Conservation (phyloP, 2,888 invertebrate genomes). For the Norana najaformis region DNA sequence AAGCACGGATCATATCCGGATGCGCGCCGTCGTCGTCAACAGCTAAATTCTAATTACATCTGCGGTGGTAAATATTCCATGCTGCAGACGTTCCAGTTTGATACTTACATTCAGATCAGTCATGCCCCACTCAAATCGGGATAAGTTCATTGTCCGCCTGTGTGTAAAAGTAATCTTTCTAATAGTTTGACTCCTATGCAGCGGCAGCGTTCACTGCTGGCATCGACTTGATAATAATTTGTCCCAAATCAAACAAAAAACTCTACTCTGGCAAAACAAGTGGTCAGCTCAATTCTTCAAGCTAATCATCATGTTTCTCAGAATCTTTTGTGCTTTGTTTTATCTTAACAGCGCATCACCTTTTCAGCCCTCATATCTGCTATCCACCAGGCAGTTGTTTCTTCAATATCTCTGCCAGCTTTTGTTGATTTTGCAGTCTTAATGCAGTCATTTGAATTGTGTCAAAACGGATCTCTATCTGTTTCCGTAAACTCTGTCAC, state of each 20-base stretch:
- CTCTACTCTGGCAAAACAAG: neutral
- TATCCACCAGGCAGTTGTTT: neutral
- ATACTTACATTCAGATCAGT: neutral
- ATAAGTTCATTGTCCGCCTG: too few species aligned
- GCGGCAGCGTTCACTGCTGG: neutral
- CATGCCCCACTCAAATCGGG: neutral
- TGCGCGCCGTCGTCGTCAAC: neutral
- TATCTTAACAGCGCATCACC: too few species aligned
- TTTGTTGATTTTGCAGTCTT: neutral
- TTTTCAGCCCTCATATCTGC: neutral
- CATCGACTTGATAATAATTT: neutral
- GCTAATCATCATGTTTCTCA: too few species aligned
- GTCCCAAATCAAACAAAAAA: neutral
- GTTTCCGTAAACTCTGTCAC: neutral
- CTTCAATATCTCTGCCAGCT: neutral
- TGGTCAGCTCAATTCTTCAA: neutral
- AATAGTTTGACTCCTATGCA: neutral
- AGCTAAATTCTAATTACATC: neutral
- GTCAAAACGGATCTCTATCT: neutral
- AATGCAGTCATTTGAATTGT: neutral
- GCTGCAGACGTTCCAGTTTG: neutral
- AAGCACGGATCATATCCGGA: neutral
- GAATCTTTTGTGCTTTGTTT: neutral
- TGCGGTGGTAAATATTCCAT: too few species aligned
- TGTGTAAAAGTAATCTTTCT: neutral